Base-by-base conservation (phyloP, 2,888 invertebrate species). In the Abscondita cerata region DNA sequence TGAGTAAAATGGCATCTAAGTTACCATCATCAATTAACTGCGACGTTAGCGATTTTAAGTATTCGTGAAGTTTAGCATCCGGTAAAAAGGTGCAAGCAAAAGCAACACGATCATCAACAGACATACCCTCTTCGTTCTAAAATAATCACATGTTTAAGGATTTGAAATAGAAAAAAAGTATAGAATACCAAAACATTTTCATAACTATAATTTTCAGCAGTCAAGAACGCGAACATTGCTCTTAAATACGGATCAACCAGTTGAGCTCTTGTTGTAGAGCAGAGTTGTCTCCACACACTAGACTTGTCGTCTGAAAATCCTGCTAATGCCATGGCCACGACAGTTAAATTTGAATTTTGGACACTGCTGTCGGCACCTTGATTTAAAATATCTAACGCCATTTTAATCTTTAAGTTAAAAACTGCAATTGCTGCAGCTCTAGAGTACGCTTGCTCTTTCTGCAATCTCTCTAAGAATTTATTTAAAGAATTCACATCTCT, bases 361-460 rank as follows among this genome's bases (percentile, higher is more conserved):
- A 66, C 61, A 2, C 63, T 60, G 48, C 68, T 70, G 31, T 72
- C 72, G 8, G 88, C 87, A 2, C 91, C 93, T 68, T 89, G 86
- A 67, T 90, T 91, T 59, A 97, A 85, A 73, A 95, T 91, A 73
- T 94, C 92, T 58, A 96, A 91, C 25, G 96, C 96, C 72, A 87
- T 82, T 59, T 90, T 87, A 68, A 97, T 84, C 76, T 92, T 90
- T 72, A 96, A 85, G 80, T 95, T 93, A 81, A 96, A 97, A 54
- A 95, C 90, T 48, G 95, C 92, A 58, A 97, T 89, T 59, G 96
- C 94, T 34, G 96, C 95, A 38, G 96, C 96, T 76, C 95, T 87
- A 57, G 91, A 87, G 81, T 89, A 87, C 70, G 89, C 85, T 77
- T 88, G 86, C 76, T 89, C 89, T 56, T 87, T 87, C 77, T 92